Evolutionary conservation across 2,888 invertebrate genomes (phyloP).

Genomic region (Ephialtes manifestator): DNA sequence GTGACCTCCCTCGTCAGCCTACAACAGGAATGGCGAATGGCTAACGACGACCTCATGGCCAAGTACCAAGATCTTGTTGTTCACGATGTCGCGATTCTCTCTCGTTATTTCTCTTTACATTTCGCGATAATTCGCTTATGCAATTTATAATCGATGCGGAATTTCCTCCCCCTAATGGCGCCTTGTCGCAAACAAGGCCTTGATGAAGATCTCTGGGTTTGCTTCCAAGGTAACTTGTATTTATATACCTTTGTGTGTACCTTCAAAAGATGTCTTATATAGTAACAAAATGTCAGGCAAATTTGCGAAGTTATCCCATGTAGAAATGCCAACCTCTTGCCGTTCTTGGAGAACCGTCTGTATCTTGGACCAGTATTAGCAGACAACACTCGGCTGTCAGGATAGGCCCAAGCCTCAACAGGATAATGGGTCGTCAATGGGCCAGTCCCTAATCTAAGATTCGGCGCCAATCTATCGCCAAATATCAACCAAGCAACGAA

Average conservation of each 20-base stretch:
- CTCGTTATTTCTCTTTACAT: slow-evolving; percentile 11
- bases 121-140: slow-evolving; percentile 44
- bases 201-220: background rate
- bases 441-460: no score
- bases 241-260: background rate
- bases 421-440: no score
- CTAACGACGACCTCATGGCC: slow-evolving; percentile 41
- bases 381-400: no score
- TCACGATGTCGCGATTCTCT: slow-evolving; percentile 33
- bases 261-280: background rate
- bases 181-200: slow-evolving; percentile 38
- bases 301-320: background rate
- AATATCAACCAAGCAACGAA: no score
- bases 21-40: slow-evolving; percentile 22
- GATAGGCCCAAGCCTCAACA: no score
- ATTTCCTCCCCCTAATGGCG: slow-evolving; percentile 1
- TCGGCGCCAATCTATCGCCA: no score
- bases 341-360: no score
- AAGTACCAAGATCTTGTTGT: slow-evolving; percentile 39
- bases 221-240: background rate
- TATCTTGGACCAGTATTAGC: no score
- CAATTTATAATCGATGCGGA: slow-evolving; percentile 48
- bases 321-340: no score
- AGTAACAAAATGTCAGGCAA: background rate
- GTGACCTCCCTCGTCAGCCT: slow-evolving; percentile 34